phyloP scores from a whole-genome alignment of 2,888 invertebrate species.

The Clostera curtula region DNA sequence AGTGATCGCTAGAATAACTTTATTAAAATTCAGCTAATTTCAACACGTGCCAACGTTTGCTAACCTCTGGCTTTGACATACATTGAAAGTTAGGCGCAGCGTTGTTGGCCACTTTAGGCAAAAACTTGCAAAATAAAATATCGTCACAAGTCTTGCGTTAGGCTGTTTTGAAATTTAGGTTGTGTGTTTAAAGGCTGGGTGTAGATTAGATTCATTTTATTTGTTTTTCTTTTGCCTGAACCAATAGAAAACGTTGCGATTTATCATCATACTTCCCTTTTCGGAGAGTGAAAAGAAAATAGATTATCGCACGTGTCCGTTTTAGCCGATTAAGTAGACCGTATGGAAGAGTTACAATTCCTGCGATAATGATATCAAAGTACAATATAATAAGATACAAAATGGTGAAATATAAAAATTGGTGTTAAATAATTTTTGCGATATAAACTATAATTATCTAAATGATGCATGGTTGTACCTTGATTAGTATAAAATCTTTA shows the following conservation, averaged over 20 bases:
- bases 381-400: constrained; percentile 29
- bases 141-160: no score
- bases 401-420: constrained; percentile 36
- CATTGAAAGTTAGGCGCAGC: constrained; percentile 1
- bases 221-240: no score
- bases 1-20: constrained; percentile 37
- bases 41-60: constrained; percentile 21
- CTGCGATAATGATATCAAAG: constrained; percentile 22
- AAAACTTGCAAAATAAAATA: no score
- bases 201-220: no score
- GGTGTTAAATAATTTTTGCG: constrained; percentile 41
- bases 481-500: constrained; percentile 45
- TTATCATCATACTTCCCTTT: constrained; percentile 19
- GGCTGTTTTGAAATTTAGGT: no score
- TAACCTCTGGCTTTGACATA: constrained; percentile 6
- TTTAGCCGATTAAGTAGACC: constrained; percentile 7
- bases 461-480: constrained; percentile 43
- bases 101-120: no score
- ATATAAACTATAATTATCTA: constrained; percentile 33
- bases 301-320: constrained; percentile 13
- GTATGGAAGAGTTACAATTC: constrained; percentile 15
- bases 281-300: constrained; percentile 16
- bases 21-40: constrained; percentile 35
- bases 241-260: constrained; percentile 15
- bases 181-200: no score